A percentile compares a stretch with the other conserved stretches of the same genome.
Evolutionary conservation across 2,113 vertebrate species (phyloP).

Genomic region (Microtus richardsoni): DNA sequence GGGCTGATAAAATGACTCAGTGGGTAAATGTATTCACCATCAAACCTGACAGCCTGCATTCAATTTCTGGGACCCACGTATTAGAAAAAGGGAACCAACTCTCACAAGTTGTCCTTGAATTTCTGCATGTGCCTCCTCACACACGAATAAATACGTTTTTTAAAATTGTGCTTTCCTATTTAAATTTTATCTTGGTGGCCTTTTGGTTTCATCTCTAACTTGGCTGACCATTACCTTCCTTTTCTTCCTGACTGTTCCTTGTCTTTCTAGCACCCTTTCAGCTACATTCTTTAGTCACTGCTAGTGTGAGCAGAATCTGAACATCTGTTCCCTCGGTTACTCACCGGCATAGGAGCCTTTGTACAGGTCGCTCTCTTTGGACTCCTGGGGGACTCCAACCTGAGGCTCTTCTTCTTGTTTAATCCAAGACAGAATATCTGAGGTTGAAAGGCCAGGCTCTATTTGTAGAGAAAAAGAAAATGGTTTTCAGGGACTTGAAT

Average conservation of each 20-base stretch:
- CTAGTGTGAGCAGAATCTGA: neutral
- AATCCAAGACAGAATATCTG: slow-evolving; percentile 89
- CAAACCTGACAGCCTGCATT: neutral
- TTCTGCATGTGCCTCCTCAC: neutral
- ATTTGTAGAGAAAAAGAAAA: slow-evolving; percentile 19
- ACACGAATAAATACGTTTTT: neutral
- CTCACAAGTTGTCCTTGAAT: neutral
- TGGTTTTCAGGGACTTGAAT: slow-evolving; percentile 17
- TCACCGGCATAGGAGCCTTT: slow-evolving; percentile 72
- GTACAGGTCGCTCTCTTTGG: slow-evolving; percentile 73
- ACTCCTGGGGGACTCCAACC: slow-evolving; percentile 67
- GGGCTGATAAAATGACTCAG: neutral
- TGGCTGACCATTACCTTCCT: neutral
- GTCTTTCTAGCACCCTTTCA: neutral
- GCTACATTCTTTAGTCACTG: neutral
- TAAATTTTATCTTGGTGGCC: neutral
- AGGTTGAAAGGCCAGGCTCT: slow-evolving; percentile 87
- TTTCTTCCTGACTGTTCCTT: neutral
- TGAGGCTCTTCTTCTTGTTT: slow-evolving; percentile 87
- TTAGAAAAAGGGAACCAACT: neutral
- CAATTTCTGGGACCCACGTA: neutral
- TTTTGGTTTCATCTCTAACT: neutral
- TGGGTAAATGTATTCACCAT: neutral
- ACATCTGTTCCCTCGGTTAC: neutral
- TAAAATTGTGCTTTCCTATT: neutral